phyloP scores from a whole-genome alignment of 2,113 vertebrate species.

The Arothron firmamentum region DNA sequence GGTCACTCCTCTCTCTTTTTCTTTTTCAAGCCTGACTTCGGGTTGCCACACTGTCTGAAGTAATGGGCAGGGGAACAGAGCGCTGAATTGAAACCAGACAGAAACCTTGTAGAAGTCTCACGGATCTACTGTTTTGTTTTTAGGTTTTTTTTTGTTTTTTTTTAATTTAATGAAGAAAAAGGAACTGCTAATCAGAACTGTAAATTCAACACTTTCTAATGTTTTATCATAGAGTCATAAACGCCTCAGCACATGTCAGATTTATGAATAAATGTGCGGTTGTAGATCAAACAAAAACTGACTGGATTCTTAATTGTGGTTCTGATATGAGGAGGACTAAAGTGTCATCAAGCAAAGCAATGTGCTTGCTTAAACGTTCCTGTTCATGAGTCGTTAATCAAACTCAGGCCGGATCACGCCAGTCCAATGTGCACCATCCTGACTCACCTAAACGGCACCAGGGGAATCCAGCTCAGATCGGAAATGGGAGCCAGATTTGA shows the following conservation, averaged over 20 bases:
- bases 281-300: slow-evolving; percentile 26
- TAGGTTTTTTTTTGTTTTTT: too few species aligned
- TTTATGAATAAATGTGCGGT: slow-evolving; percentile 24
- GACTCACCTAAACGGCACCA: slow-evolving; percentile 46
- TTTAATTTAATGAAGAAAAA: too few species aligned
- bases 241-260: slow-evolving; percentile 20
- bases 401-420: slow-evolving; percentile 28
- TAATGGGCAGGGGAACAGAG: slow-evolving; percentile 47
- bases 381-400: slow-evolving; percentile 55
- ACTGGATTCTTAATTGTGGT: slow-evolving; percentile 35
- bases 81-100: slow-evolving; percentile 59
- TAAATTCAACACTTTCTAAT: slow-evolving; percentile 19
- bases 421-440: slow-evolving; percentile 37
- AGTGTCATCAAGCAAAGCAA: slow-evolving; percentile 41
- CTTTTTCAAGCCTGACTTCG: slow-evolving; percentile 39
- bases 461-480: slow-evolving; percentile 50
- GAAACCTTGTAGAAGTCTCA: slow-evolving; percentile 48
- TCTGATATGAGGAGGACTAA: slow-evolving; percentile 27
- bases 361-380: slow-evolving; percentile 37
- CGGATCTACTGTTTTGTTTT: slow-evolving; percentile 25
- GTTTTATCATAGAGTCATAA: slow-evolving; percentile 27
- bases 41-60: slow-evolving; percentile 59
- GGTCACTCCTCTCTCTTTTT: slow-evolving; percentile 39
- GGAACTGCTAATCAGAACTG: too few species aligned
- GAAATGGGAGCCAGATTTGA: slow-evolving; percentile 68